Evolutionary conservation across 2,888 invertebrate species (phyloP), one percentile per base, ranked within the genome.

Genomic region (Phengaris alcon): DNA sequence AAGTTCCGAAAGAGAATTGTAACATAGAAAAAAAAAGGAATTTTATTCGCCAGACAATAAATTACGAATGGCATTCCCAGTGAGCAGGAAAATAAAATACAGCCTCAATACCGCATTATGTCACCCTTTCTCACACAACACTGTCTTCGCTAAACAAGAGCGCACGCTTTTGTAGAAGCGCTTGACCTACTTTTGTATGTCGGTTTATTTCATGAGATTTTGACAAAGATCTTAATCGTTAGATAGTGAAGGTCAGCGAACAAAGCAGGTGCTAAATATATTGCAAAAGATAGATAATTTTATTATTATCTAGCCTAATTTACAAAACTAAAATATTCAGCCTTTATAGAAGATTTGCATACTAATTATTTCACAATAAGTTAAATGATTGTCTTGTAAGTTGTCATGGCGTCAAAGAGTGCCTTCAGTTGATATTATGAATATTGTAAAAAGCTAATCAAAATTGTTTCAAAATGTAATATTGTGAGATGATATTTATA

Each of bases 31-130:
- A 76, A 75, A 79, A 79, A 22, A 59, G 68, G 76, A 74, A 78
- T 76, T 79, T 80, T 76, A 79, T 77, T 79, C 76, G 35, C 35
- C 76, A 78, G 78, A 85, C 83, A 85, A 86, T 85, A 88, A 86
- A 89, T 87, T 84, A 83, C 82, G 83, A 83, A 81, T 86, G 88
- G 85, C 90, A 80, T 85, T 82, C 81, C 55, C 90, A 90, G 77
- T 90, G 90, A 90, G 82, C 90, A 87, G 90, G 90, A 90, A 90
- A 91, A 90, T 90, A 87, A 87, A 86, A 84, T 44, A 64, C 35
- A 64, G 64, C 12, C 51, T 74, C 73, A 73, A 69, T 77, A 74
- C 74, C 75, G 64, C 73, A 64, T 51, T 73, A 75, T 73, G 73
- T 73, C 74, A 76, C 64, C 52, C 55, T 69, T 68, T 75, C 74